Base-by-base conservation (phyloP, 2,113 vertebrate species). In the Cranoglanis bouderius region DNA sequence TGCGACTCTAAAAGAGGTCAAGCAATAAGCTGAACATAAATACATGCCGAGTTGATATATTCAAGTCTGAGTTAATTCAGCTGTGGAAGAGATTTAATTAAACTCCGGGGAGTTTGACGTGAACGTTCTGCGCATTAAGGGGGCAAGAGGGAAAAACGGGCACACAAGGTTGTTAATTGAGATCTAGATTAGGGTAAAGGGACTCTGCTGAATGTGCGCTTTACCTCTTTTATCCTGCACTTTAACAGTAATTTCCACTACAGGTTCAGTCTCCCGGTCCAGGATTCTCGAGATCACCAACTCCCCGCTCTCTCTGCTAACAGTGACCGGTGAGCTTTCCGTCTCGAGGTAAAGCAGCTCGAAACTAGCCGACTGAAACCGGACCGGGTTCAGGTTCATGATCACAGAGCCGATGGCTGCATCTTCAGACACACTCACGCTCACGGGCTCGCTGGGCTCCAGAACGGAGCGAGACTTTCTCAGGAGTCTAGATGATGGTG, bases 191-290 rank as follows among this genome's bases (percentile, higher is more conserved):
- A 9, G 80, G 43, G 61, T 32, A 46, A 53, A 53, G 63, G 24
- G 40, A 51, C 83, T 12, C 21, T 7, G 8, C 51, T 55, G 49
- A 55, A 9, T 13, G 80, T 14, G 81, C 21, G 8, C 32, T 94
- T 92, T 91, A 97, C 97, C 97, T 96, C 92, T 88, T 81, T 95
- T 96, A 86, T 98, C 95, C 90, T 93, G 97, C 80, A 97, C 96
- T 93, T 95, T 96, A 86, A 97, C 93, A 5, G 93, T 90, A 90
- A 97, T 89, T 75, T 97, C 95, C 94, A 97, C 94, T 74, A 94
- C 84, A 35, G 96, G 94, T 35, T 91, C 94, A 0, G 93, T 96
- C 93, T 97, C 97, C 38, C 97, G 92, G 95, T 98, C 97, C 88
- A 97, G 94, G 57, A 90, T 92, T 3, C 95, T 92, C 7, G 94